Evolutionary conservation across 2,888 invertebrate genomes (phyloP).

Genomic region (Lepidochrysops patricia): DNA sequence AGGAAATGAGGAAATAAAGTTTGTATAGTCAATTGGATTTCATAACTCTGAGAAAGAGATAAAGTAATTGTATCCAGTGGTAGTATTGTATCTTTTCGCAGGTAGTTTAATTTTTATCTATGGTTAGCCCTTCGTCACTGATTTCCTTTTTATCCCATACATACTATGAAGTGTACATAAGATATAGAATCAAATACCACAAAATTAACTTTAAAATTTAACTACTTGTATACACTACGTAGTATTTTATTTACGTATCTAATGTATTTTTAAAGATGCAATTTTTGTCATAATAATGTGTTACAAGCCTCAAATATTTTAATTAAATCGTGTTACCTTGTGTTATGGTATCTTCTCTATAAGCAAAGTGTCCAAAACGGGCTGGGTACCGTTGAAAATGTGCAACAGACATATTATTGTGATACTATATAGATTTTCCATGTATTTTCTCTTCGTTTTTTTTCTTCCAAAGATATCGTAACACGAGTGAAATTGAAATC

Average conservation of each 20-base stretch:
- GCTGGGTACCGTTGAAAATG: not conserved
- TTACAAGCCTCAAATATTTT: not conserved
- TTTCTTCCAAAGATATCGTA: not conserved
- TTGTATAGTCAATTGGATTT: not conserved
- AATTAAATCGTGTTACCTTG: not conserved
- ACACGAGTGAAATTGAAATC: not conserved
- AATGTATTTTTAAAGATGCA: not conserved
- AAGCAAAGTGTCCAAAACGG: not conserved
- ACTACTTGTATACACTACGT: not conserved
- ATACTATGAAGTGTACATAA: not conserved
- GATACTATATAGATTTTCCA: not conserved
- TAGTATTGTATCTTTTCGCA: not conserved
- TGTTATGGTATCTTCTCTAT: not conserved
- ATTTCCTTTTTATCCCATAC: not conserved
- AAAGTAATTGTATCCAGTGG: not conserved
- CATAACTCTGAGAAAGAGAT: not conserved
- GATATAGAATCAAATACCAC: not conserved
- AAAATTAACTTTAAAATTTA: not conserved
- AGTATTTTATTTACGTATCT: not conserved
- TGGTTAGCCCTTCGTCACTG: not conserved
- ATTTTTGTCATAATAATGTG: not conserved
- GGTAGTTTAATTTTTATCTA: not conserved
- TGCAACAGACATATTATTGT: not conserved
- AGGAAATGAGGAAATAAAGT: too few species aligned
- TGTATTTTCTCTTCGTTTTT: not conserved